Evolutionary conservation across 2,888 invertebrate species (phyloP).

Genomic region (Seira ritae): DNA sequence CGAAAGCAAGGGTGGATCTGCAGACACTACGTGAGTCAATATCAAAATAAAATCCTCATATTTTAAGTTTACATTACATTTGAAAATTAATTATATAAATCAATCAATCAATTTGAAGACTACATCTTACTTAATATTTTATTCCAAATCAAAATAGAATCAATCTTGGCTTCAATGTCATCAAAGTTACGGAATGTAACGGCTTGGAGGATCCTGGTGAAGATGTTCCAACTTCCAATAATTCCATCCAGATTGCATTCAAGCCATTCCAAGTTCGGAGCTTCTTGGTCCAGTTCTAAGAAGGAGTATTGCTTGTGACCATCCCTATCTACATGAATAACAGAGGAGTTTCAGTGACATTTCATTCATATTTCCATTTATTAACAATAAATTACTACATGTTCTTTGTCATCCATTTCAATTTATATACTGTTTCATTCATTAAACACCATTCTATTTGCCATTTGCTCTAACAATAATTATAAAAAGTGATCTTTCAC

Average conservation of each 20-base stretch:
- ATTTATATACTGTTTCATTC: too few species aligned
- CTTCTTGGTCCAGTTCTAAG: slow-evolving; percentile 57
- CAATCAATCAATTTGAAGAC: background rate
- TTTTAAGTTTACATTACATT: too few species aligned
- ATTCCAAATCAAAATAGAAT: slow-evolving; percentile 37
- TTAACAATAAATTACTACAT: too few species aligned
- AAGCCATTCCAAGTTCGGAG: slow-evolving; percentile 66
- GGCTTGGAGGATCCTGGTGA: slow-evolving; percentile 58
- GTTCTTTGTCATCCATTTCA: too few species aligned
- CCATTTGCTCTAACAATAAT: too few species aligned
- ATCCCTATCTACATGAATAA: too few species aligned
- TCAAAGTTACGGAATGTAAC: slow-evolving; percentile 52
- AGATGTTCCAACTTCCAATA: slow-evolving; percentile 35
- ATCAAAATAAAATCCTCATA: slow-evolving; percentile 10
- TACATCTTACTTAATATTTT: background rate
- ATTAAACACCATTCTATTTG: too few species aligned
- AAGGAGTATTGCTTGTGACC: too few species aligned
- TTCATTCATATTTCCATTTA: too few species aligned
- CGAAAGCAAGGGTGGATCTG: slow-evolving; percentile 67
- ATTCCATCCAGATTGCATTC: slow-evolving; percentile 53
- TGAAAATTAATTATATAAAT: slow-evolving; percentile 1
- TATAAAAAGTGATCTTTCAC: too few species aligned
- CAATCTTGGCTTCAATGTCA: slow-evolving; percentile 48
- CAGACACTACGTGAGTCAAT: slow-evolving; percentile 56
- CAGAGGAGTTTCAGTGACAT: too few species aligned